Evolutionary conservation across 2,797 vertebrate species (phyloP).

Genomic region (Peromyscus attwateri): DNA sequence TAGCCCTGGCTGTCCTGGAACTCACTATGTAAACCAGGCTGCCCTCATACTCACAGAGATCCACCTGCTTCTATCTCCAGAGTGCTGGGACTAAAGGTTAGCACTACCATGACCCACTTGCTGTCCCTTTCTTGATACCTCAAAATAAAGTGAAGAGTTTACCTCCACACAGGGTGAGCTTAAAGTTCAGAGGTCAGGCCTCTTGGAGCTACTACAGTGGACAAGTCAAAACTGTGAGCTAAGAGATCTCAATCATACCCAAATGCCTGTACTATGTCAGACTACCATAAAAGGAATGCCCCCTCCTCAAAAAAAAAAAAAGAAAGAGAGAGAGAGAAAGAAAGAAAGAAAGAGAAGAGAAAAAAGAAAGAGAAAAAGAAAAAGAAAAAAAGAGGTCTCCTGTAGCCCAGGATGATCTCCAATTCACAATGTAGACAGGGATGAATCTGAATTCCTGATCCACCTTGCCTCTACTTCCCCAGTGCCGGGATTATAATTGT

Average conservation of each 20-base stretch:
- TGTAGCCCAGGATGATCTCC: neutral
- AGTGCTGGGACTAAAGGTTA: neutral
- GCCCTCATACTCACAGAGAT: no score
- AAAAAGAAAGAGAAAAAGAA: no score
- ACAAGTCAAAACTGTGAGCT: neutral
- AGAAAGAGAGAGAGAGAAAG: no score
- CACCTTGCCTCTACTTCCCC: neutral
- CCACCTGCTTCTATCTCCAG: neutral
- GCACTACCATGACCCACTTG: accelerated
- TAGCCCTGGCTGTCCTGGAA: neutral
- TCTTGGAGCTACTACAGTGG: neutral
- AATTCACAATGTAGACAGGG: neutral
- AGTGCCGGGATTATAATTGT: neutral
- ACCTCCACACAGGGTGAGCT: neutral
- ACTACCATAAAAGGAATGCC: neutral
- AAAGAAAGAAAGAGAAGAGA: accelerated
- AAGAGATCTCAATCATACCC: neutral
- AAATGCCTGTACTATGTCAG: neutral
- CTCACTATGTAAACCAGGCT: neutral
- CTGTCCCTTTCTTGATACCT: neutral
- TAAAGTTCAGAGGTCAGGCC: neutral
- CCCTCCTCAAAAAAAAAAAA: no score
- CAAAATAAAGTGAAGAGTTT: neutral
- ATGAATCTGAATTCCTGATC: neutral
- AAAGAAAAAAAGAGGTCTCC: neutral